These are phyloP conservation scores for Podarcis raffonei DNA, from an alignment of 2,113 vertebrate genomes.

Conservation along the genomic window DNA sequence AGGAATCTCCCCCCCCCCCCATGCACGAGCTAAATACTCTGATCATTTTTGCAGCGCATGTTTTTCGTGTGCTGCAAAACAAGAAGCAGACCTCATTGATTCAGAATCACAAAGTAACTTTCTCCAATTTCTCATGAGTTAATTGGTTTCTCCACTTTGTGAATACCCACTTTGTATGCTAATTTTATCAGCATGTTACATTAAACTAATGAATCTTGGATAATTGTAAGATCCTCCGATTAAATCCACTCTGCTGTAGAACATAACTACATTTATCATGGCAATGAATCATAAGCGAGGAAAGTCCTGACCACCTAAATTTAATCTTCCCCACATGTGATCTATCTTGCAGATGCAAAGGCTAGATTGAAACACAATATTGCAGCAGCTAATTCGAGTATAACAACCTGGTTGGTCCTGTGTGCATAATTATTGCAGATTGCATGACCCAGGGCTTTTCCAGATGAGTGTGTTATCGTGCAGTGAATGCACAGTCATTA, in stretches of 20 bases:
- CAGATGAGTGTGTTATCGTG: not conserved
- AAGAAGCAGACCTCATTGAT: constrained; percentile 1
- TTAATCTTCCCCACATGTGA: constrained; percentile 4
- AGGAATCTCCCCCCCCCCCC: not conserved
- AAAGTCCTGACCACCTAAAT: constrained; percentile 1
- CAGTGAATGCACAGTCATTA: not conserved
- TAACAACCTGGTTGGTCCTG: not conserved
- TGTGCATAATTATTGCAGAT: not conserved
- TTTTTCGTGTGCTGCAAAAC: not conserved
- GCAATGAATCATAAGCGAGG: constrained; percentile 3
- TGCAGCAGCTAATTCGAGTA: not conserved
- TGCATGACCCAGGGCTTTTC: not conserved
- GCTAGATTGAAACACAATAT: not conserved
- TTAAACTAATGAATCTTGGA: constrained; percentile 43
- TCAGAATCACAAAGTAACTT: constrained; percentile 25
- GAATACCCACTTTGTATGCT: constrained; percentile 44
- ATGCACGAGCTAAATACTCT: not conserved
- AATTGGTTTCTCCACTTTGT: constrained; percentile 42
- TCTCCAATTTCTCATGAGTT: constrained; percentile 35
- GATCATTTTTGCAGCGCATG: not conserved
- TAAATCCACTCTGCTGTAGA: constrained; percentile 29
- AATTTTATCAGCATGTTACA: constrained; percentile 41
- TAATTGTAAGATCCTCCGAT: constrained; percentile 34
- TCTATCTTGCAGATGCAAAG: not conserved
- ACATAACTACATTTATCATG: constrained; percentile 21